Conservation (phyloP, 2,888 invertebrate species). For the Leptodirus hochenwartii region DNA sequence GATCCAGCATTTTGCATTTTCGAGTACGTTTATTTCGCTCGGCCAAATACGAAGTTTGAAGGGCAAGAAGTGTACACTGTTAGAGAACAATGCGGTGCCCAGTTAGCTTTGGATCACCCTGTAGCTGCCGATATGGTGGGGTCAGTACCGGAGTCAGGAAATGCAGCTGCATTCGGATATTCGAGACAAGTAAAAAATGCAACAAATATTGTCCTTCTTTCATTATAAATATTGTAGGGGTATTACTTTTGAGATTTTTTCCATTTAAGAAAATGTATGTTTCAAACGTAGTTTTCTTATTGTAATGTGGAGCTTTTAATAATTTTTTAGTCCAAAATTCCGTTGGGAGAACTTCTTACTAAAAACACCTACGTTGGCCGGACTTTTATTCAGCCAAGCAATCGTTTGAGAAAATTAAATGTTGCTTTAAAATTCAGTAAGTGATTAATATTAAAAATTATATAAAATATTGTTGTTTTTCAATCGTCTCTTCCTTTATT, state of each 20-base stretch:
- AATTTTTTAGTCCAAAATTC: conserved; percentile 55
- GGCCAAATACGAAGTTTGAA: conserved; percentile 90
- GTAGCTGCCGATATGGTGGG: conserved; percentile 90
- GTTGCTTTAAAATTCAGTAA: conserved; percentile 86
- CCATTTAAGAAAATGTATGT: too few relatives aligned
- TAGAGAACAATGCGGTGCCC: conserved; percentile 79
- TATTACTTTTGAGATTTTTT: neutral
- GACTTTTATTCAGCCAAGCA: conserved; percentile 95
- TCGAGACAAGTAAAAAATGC: conserved; percentile 49
- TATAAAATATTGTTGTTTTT: conserved; percentile 1
- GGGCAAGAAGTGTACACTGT: conserved; percentile 93
- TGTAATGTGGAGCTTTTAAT: conserved; percentile 4
- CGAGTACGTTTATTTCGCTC: conserved; percentile 96
- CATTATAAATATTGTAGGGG: neutral
- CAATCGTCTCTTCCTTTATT: too few relatives aligned
- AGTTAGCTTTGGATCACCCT: conserved; percentile 77
- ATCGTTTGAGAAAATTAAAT: conserved; percentile 71
- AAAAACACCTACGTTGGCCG: conserved; percentile 94
- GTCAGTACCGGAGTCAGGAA: conserved; percentile 92
- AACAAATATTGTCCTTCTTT: neutral
- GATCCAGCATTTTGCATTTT: conserved; percentile 93
- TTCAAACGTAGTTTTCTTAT: conserved; percentile 4
- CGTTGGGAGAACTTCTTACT: conserved; percentile 85
- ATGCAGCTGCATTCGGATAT: conserved; percentile 92
- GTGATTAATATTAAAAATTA: conserved; percentile 12